Evolutionary conservation across 2,888 invertebrate species (phyloP), one percentile per base, ranked within the genome.

Genomic region (Adelognathus sp.): DNA sequence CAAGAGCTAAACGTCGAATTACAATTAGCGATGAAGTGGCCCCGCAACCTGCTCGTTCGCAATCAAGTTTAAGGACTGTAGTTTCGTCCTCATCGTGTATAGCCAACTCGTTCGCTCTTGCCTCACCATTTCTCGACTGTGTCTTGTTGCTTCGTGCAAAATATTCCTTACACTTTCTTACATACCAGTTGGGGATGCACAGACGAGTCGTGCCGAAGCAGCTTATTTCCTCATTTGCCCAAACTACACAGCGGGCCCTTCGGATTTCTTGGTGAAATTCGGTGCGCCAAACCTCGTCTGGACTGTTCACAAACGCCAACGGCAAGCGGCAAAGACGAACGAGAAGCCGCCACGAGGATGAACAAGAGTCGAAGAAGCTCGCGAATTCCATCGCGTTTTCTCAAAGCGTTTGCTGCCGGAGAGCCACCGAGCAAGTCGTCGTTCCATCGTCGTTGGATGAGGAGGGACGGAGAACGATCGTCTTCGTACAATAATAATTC

Each of bases 21-120:
- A 89, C 86, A 89, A 88, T 89, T 89, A 88, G 88, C 86, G 87
- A 87, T 86, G 85, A 86, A 87, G 87, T 84, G 84, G 80, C 75
- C 50, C 79, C 71, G 80, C 79, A 78, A 79, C 78, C 77, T 70
- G 84, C 83, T 77, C 64, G 74, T 73, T 76, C 75, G 83, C 83
- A 84, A 85, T 86, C 85, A 83, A 81, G 79, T 80, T 84, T 80
- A 81, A 87, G 82, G 81, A 83, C 81, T 79, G 79, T 82, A 82
- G 80, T 83, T 85, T 81, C 83, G 74, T 73, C 66, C 72, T 79
- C 77, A 72, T 75, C 72, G 74, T n/a, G n/a, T n/a, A n/a, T 60
- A 36, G 36, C 70, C 21, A 54, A 44, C 72, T 56, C 60, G 54
- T 71, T 75, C 61, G 29, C 66, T 71, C n/a, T n/a, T n/a, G n/a